Percentiles rank a stretch among this genome's conserved stretches.
Evolutionary conservation across 2,888 invertebrate species (phyloP).

Genomic region (Trachelus iudaicus): DNA sequence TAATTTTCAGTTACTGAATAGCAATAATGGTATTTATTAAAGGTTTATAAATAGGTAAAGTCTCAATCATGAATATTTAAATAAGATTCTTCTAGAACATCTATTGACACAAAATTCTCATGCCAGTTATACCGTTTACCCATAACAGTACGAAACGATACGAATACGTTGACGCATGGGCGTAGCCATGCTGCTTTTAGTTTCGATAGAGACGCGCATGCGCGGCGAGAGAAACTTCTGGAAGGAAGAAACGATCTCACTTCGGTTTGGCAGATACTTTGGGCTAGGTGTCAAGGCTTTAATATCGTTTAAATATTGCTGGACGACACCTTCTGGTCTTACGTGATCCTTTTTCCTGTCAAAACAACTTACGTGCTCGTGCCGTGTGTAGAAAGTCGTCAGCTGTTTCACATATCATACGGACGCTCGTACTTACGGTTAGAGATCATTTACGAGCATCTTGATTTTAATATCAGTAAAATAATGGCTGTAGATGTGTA

Average conservation of each 20-base stretch:
- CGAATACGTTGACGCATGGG: background rate
- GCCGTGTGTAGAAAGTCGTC: background rate
- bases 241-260: conserved; percentile 7
- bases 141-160: background rate
- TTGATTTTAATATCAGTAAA: background rate
- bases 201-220: conserved; percentile 15
- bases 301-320: background rate
- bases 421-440: background rate
- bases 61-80: background rate
- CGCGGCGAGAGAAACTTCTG: conserved; percentile 21
- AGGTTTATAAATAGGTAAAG: background rate
- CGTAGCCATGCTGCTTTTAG: background rate
- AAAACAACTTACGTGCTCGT: background rate
- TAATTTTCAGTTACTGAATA: background rate
- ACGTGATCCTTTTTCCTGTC: background rate
- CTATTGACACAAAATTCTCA: background rate
- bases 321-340: background rate
- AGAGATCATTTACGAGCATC: background rate
- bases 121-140: background rate
- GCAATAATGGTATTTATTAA: background rate
- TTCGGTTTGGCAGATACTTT: background rate
- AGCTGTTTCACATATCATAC: background rate
- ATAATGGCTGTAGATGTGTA: conserved; percentile 44
- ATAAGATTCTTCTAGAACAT: background rate
- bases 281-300: background rate